Evolutionary conservation across 2,113 vertebrate species (phyloP), one percentile per base, ranked within the genome.

Genomic region (Caranx melampygus): DNA sequence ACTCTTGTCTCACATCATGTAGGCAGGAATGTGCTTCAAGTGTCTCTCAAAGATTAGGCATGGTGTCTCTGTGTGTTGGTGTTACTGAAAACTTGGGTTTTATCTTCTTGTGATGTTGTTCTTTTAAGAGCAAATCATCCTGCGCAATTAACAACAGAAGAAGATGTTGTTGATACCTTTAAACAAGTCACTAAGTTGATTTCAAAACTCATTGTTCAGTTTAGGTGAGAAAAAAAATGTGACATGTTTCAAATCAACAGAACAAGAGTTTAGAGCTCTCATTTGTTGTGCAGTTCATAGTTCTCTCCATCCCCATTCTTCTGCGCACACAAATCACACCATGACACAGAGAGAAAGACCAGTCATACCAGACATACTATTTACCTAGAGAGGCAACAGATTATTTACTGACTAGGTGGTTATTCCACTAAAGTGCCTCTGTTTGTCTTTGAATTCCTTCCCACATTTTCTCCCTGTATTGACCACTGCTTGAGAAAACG

Each of bases 401-500:
- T 88, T 71, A 88, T 91, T 87, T 87, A 74, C 83, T 16, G 47
- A 79, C 74, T 77, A 64, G 80, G 78, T 69, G 78, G 78, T 79
- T 78, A 86, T 80, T 82, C 70, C 64, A 3, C 57, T 69, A 65
- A 79, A 83, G 62, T 62, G 75, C 58, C 57, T 76, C 42, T 73
- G 62, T 83, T 69, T 88, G 82, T 78, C 18, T 60, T 42, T 63
- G 52, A 60, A 81, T 86, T 77, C 79, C 64, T 68, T 81, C 45
- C 72, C 63, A 74, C 83, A 66, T 14, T 9, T 75, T 66, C 16
- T 49, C 71, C 40, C 63, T 78, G 35, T 93, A 89, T 93, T 89
- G 88, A 91, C 83, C 80, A 75, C 33, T 62, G 72, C 71, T 82
- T 79, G 65, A 72, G 65, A 75, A 79, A 89, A 91, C 85, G 77